phyloP scores from a whole-genome alignment of 2,797 vertebrate genomes.

The Pteronotus mesoamericanus region DNA sequence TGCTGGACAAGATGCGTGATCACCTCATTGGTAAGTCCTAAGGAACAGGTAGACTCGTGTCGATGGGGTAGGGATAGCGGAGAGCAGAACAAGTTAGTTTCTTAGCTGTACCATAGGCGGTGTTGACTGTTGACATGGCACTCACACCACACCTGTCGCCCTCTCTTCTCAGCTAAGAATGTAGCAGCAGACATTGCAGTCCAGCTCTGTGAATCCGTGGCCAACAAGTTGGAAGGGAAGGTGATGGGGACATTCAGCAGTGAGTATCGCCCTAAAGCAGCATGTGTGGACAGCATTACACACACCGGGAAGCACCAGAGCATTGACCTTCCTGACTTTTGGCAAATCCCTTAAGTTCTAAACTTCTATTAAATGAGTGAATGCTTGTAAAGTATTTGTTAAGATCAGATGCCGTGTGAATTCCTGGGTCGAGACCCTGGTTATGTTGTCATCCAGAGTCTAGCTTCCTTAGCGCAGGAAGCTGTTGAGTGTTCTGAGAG shows the following conservation, averaged over 20 bases:
- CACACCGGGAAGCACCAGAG: too few relatives aligned
- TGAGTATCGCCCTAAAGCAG: conserved; percentile 81
- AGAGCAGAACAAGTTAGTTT: background rate
- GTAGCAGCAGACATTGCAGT: conserved; percentile 96
- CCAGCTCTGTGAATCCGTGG: conserved; percentile 96
- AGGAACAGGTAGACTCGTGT: background rate
- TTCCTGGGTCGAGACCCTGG: background rate
- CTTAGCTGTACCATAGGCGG: background rate
- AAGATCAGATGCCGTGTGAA: background rate
- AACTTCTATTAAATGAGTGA: background rate
- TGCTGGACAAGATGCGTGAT: conserved; percentile 98
- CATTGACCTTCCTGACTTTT: background rate
- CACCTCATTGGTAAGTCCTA: conserved; percentile 91
- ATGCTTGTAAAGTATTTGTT: background rate
- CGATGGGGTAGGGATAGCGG: background rate
- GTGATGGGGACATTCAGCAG: conserved; percentile 99
- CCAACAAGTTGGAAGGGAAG: conserved; percentile 98
- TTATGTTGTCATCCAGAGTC: background rate
- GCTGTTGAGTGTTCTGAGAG: background rate
- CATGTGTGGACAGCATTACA: background rate
- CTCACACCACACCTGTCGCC: rapidly evolving
- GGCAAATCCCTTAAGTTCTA: background rate
- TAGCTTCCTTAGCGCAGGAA: background rate
- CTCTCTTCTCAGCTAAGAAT: conserved; percentile 89
- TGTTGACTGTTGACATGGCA: background rate